Evolutionary conservation across 2,888 invertebrate genomes (phyloP), one percentile per base, ranked within the genome.

Genomic region (Sesia apiformis): DNA sequence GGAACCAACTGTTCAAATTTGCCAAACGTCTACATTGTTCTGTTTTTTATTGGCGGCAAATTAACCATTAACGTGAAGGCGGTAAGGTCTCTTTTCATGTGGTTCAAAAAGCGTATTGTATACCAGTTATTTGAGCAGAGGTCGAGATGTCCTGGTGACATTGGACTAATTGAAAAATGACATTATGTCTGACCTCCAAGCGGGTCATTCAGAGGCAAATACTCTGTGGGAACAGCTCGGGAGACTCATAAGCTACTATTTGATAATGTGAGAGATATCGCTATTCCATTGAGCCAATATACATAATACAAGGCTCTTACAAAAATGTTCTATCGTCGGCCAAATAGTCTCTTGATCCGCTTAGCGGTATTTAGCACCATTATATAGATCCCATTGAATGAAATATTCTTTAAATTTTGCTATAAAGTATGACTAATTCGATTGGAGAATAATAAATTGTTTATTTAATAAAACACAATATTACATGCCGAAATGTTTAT

Each of bases 111-210:
- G 56, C 57, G 63, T 60, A 58, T 63, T 57, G 63, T 6, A 38
- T 65, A 60, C 57, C 66, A 69, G 66, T 60, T 67, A 61, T 62
- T 67, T 66, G 46, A 72, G 74, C 69, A 73, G 76, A 82, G 83
- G 79, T 78, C 84, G 73, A 56, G 55, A 60, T 72, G 84, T 80
- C 81, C 85, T 76, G 74, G 74, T 82, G 85, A 83, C 85, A 84
- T 86, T 87, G 84, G 65, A 70, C 71, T 82, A 81, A 86, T 86
- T 87, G 84, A 78, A 84, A 84, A 82, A 85, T 84, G 75, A 83
- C 83, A 79, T 81, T 75, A 74, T 66, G 70, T 70, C 68, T 78
- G 84, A 81, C 84, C 84, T 84, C 74, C 70, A 72, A 71, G 66
- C 68, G 70, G 69, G 71, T 72, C 69, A 74, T 74, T 78, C 72